phyloP scores from a whole-genome alignment of 2,888 invertebrate genomes.

The Antitype chi region DNA sequence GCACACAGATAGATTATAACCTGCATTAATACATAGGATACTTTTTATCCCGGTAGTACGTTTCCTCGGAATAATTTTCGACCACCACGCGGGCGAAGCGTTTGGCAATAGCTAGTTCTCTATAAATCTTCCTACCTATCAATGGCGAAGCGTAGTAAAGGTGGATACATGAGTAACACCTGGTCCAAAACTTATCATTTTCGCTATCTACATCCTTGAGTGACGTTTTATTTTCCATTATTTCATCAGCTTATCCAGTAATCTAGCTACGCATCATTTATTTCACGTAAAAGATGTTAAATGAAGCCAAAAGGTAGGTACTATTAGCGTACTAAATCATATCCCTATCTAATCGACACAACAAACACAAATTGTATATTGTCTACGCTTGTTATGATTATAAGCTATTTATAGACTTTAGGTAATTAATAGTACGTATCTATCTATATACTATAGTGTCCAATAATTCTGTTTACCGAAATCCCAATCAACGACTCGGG shows the following conservation, averaged over 20 bases:
- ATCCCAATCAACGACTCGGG: neutral
- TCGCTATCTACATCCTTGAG: slow-evolving; percentile 18
- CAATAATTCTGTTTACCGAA: neutral
- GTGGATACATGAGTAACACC: too few species aligned
- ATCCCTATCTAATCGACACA: slow-evolving; percentile 32
- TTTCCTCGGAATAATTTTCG: too few species aligned
- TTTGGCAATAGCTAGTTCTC: too few species aligned
- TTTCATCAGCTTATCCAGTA: slow-evolving; percentile 12
- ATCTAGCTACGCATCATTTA: neutral
- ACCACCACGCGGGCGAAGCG: too few species aligned
- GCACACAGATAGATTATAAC: too few species aligned
- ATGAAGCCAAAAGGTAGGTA: neutral
- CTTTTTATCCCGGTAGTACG: too few species aligned
- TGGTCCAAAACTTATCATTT: neutral
- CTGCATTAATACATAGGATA: too few species aligned
- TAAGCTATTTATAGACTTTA: slow-evolving; percentile 1
- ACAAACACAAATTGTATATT: neutral
- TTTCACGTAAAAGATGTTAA: neutral
- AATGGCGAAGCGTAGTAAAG: neutral
- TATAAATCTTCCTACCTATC: neutral
- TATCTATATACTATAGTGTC: neutral
- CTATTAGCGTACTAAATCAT: neutral
- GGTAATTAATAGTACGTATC: neutral
- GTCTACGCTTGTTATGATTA: neutral
- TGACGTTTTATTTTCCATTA: slow-evolving; percentile 3